Evolutionary conservation across 2,888 invertebrate genomes (phyloP), one percentile per base, ranked within the genome.

Genomic region (Enoplolaimus lenunculus): DNA sequence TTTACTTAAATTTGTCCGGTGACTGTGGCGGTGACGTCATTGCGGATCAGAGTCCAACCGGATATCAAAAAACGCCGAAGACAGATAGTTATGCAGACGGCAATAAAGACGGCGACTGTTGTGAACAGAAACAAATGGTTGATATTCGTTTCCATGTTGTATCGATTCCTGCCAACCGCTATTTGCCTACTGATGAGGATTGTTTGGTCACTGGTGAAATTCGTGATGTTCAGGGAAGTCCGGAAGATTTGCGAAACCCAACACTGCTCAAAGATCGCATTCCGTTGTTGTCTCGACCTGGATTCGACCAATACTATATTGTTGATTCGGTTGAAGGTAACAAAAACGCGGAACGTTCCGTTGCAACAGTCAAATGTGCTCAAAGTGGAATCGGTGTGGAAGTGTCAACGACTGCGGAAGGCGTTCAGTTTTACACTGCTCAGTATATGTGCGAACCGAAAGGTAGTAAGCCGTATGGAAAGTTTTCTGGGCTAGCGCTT

Each of bases 1-100:
- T 89, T 0, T 94, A 90, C 81, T 93, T 94, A 82, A 95, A 95
- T 83, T 85, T 95, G 60, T 90, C 88, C 68, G 93, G 93, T n/a
- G 91, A 93, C n/a, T n/a, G n/a, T n/a, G n/a, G n/a, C n/a, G n/a
- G n/a, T n/a, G n/a, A n/a, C n/a, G n/a, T n/a, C n/a, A n/a, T n/a
- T n/a, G n/a, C n/a, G n/a, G n/a, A n/a, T n/a, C n/a, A n/a, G n/a
- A n/a, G n/a, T n/a, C n/a, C n/a, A n/a, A n/a, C n/a, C n/a, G n/a
- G n/a, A n/a, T n/a, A n/a, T n/a, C n/a, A n/a, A n/a, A n/a, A n/a
- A n/a, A n/a, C n/a, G n/a, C n/a, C n/a, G n/a, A n/a, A n/a, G n/a
- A n/a, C n/a, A n/a, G n/a, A n/a, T n/a, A n/a, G n/a, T n/a, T n/a
- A n/a, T n/a, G n/a, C n/a, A 1, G 71, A 57, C 21, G 72, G 73